These are phyloP conservation scores for Donacobius atricapilla DNA, from an alignment of 2,113 vertebrate genomes.

Conservation along the genomic window DNA sequence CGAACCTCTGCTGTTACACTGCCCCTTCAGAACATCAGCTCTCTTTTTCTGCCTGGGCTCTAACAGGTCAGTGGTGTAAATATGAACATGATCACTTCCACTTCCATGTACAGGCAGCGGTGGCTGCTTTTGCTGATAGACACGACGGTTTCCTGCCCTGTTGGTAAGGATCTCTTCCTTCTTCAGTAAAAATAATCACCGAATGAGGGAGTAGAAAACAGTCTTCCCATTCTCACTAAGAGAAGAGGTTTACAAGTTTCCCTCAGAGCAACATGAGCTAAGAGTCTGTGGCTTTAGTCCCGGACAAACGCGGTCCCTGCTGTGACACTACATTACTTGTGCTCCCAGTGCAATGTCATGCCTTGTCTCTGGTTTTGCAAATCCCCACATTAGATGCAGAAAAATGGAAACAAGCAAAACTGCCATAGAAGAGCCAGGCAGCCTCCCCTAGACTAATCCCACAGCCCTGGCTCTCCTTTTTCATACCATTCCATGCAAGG, in stretches of 20 bases:
- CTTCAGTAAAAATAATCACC: not conserved
- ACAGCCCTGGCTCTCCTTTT: not conserved
- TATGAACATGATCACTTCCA: constrained; percentile 80
- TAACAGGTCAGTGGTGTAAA: constrained; percentile 78
- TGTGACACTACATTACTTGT: not conserved
- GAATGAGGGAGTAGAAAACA: not conserved
- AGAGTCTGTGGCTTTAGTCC: not conserved
- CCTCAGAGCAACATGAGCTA: not conserved
- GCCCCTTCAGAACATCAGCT: not conserved
- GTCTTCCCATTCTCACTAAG: not conserved
- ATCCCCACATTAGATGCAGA: not conserved
- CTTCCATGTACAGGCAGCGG: constrained; percentile 75
- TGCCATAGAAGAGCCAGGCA: not conserved
- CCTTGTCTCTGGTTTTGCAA: not conserved
- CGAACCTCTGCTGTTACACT: not conserved
- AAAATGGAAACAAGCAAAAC: not conserved
- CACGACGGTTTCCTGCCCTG: constrained; percentile 73
- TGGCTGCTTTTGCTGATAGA: constrained; percentile 76
- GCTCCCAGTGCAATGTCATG: not conserved
- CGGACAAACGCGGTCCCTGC: not conserved
- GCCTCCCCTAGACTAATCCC: not conserved
- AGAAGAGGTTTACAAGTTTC: not conserved
- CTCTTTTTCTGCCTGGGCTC: not conserved
- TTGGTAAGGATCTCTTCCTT: constrained; percentile 46
- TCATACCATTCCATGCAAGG: accelerated